These are phyloP conservation scores for Helicorthomorpha holstii DNA, from an alignment of 1,140 invertebrate species.

Conservation along the genomic window DNA sequence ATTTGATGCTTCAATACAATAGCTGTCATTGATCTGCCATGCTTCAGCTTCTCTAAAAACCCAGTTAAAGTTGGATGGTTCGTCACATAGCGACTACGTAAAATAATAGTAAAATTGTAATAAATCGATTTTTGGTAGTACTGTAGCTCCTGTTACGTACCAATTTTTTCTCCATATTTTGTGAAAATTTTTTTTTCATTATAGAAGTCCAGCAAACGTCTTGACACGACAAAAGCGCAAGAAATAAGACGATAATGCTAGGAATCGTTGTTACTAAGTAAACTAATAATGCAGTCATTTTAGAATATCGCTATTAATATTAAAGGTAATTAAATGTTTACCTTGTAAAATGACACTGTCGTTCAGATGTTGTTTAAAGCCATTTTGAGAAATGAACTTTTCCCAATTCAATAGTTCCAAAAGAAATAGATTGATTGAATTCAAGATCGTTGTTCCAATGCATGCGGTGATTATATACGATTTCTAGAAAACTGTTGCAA, in stretches of 20 bases:
- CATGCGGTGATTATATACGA: background rate
- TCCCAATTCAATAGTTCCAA: constrained; percentile 4
- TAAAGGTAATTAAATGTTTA: background rate
- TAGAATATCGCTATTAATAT: background rate
- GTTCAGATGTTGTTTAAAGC: background rate
- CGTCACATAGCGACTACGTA: no score
- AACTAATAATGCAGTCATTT: background rate
- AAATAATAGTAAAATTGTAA: no score
- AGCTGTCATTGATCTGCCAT: no score
- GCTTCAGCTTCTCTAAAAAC: no score
- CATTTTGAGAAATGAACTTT: background rate
- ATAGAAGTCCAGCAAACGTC: no score
- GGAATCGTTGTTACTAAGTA: background rate
- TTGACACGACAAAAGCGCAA: no score
- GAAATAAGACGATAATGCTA: background rate
- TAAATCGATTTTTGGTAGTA: no score
- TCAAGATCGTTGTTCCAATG: background rate
- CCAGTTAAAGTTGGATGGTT: no score
- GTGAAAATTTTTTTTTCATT: no score
- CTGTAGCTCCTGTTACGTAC: no score
- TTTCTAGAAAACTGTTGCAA: background rate
- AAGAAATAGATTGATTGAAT: constrained; percentile 1
- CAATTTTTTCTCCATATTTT: no score
- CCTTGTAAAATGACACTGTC: background rate
- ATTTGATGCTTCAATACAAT: no score